Base-by-base conservation (phyloP, 2,113 vertebrate species). In the Eclectus roratus region DNA sequence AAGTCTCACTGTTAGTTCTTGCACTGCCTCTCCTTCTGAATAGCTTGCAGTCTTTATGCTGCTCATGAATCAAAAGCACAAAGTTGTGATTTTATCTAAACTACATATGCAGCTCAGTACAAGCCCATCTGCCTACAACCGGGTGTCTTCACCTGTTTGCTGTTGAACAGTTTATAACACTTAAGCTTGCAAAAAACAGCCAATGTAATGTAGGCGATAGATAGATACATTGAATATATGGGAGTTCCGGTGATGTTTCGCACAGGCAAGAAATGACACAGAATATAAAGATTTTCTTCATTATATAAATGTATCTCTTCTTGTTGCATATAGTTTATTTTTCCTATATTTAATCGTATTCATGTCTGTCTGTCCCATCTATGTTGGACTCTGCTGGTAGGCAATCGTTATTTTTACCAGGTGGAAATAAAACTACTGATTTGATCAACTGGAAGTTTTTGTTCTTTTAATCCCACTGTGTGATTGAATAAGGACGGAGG, bases 361-460 rank as follows among this genome's bases (percentile, higher is more conserved):
- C 80, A 60, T 70, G 55, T 94, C 39, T 89, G 78, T 91, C 77
- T 50, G 73, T 92, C 85, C 64, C 56, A 43, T 97, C 85, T 80
- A 16, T 89, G 96, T 88, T 93, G 68, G 88, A 91, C 73, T 89
- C 87, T 91, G 74, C 93, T 95, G 72, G 80, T 97, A 93, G 83
- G 69, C 68, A 93, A 96, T 84, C 53, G 16, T 27, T 82, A 96
- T 92, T 96, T 96, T 89, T 69, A 89, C 64, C 74, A 93, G 37
- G 52, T 90, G 80, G 47, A 97, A 98, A 96, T 97, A 97, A 97
- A 68, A 97, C 17, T 61, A 55, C 61, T 23, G 11, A 37, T 95
- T 96, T 90, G 63, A 53, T 80, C 55, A 24, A 6, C 53, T 1
- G 4, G 64, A 60, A 72, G 49, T 1, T 1, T 25, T 78, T 0